Conservation (phyloP, 2,888 invertebrate genomes). For the Steromphala cineraria region DNA sequence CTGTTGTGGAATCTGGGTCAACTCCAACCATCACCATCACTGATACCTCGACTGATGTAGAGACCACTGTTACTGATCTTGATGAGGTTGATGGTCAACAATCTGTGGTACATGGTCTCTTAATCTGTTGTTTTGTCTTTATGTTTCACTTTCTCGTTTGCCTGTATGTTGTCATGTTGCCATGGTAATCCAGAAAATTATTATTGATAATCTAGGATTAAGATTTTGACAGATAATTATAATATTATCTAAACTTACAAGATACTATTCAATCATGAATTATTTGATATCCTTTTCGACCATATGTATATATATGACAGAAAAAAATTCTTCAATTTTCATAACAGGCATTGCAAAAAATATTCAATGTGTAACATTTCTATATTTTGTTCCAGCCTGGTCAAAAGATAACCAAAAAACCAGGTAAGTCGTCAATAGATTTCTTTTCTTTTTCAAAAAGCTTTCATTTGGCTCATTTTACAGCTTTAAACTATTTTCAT, state of each 20-base stretch:
- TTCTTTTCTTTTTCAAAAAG: no score
- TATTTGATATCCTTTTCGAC: neutral
- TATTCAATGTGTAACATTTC: neutral
- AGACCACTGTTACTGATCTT: no score
- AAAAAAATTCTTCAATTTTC: neutral
- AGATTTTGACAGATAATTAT: no score
- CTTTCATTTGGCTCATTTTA: no score
- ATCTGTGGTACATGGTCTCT: no score
- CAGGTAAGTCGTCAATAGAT: conserved; percentile 43
- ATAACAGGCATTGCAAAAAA: neutral
- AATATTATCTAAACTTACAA: no score
- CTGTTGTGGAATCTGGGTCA: neutral
- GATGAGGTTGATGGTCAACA: no score
- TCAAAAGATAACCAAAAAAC: conserved; percentile 55
- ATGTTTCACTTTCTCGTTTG: no score
- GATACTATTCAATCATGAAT: no score
- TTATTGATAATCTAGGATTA: neutral
- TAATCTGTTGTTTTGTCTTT: no score
- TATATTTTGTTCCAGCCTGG: conserved; percentile 43
- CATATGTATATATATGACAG: neutral
- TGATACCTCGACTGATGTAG: neutral
- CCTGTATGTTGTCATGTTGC: no score
- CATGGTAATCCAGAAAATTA: neutral
- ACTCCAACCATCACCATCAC: conserved; percentile 6
- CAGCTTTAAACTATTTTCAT: no score